Percentiles rank a stretch among this genome's conserved stretches.
Conservation (phyloP, 1,140 invertebrate genomes). For the Drosophila dunni region DNA sequence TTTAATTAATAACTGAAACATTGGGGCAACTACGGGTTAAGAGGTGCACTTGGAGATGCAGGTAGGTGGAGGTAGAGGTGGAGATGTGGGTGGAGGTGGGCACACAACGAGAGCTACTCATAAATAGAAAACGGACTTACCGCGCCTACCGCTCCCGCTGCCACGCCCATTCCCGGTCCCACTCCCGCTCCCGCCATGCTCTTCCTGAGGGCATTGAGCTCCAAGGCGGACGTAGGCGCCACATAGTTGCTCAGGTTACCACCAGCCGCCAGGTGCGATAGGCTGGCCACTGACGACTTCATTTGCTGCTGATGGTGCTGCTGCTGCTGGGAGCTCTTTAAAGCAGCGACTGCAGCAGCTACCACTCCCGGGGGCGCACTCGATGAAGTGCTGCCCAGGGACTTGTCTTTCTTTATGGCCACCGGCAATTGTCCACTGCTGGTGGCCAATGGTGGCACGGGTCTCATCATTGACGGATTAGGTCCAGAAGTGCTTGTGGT, state of each 20-base stretch:
- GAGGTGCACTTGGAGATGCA: slow-evolving; percentile 46
- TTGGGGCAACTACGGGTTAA: slow-evolving; percentile 63
- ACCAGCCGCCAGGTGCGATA: slow-evolving; percentile 62
- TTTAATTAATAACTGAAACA: slow-evolving; percentile 27
- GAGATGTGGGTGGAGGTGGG: slow-evolving; percentile 55
- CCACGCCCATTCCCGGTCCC: slow-evolving; percentile 40
- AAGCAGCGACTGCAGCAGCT: slow-evolving; percentile 53
- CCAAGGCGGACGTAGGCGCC: slow-evolving; percentile 49
- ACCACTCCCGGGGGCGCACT: slow-evolving; percentile 48
- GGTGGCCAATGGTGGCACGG: slow-evolving; percentile 61
- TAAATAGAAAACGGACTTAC: slow-evolving; percentile 82
- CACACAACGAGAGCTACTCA: slow-evolving; percentile 62
- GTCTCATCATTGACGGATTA: slow-evolving; percentile 51
- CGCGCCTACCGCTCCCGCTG: slow-evolving; percentile 64
- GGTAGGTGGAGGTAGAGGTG: slow-evolving; percentile 51
- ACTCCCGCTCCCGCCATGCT: slow-evolving; percentile 54
- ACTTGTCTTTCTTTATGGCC: slow-evolving; percentile 37
- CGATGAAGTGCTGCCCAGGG: slow-evolving; percentile 17
- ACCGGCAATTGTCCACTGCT: slow-evolving; percentile 31
- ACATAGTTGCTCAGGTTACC: slow-evolving; percentile 51
- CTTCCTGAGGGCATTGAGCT: slow-evolving; percentile 73
- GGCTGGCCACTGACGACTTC: slow-evolving; percentile 57
- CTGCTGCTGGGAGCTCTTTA: slow-evolving; percentile 67
- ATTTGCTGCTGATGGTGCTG: slow-evolving; percentile 47
- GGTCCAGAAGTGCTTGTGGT: neutral